Evolutionary conservation across 2,888 invertebrate species (phyloP), one percentile per base, ranked within the genome.

Genomic region (Abscondita cerata): DNA sequence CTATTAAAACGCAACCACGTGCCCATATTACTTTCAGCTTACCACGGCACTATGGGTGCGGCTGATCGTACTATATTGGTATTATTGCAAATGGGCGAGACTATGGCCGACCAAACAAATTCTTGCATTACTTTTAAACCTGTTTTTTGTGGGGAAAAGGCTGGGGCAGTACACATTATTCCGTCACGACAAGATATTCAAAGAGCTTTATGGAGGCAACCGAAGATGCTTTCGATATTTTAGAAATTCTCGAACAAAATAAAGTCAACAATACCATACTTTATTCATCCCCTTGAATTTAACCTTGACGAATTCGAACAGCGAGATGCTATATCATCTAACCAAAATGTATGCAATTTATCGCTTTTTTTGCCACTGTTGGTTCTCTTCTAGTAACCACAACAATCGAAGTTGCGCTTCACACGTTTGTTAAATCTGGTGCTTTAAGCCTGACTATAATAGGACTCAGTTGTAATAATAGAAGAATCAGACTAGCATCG

Each of bases 91-190:
- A 81, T 62, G 86, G 80, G 75, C 56, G 79, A 78, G 68, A 68
- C 70, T 1, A 66, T 67, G 15, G 64, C 75, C 1, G 68, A 70
- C 0, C 70, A 75, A 60, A 78, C 78, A 0, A 56, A 69, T 51
- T 80, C 80, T 63, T 76, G 76, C 56, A n/a, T n/a, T n/a, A 77
- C 79, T 51, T 81, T 77, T 66, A 78, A 90, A 65, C 95, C 95
- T 0, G 92, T 91, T 72, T 81, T 95, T 0, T 96, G 93, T 90
- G 94, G 95, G 0, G n/a, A n/a, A n/a, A 87, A 88, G 75, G 87
- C 90, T 1, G 95, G 93, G 0, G 87, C 91, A 0, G 87, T 87
- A 52, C 88, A 92, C 76, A 93, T 93, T 75, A 93, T 93, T 75
- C 88, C 91, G 1, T 84, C 92, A 0, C 83, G 86, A 51, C 84